Base-by-base conservation (phyloP, 2,797 vertebrate species). In the Tamandua tetradactyla region DNA sequence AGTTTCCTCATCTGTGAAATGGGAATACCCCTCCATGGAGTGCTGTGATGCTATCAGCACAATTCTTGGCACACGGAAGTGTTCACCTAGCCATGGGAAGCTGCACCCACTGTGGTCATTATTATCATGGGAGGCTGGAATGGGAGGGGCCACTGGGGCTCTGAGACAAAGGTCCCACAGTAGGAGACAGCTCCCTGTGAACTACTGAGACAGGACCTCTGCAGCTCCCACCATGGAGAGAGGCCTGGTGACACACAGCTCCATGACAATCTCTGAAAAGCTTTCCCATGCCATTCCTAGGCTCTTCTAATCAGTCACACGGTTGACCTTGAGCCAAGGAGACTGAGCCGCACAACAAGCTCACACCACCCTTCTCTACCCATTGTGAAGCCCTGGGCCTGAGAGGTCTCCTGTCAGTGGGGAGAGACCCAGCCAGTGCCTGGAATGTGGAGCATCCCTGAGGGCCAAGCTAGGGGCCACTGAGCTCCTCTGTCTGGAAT, bases 201-300 rank as follows among this genome's bases (percentile, higher is more conserved):
- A 8, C 6, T 8, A 20, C 15, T 20, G 62, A 30, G 40, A 75
- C 22, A 13, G 89, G 30, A 49, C 52, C 37, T 83, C 64, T 35
- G 5, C 10, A 18, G 64, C 40, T 15, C 25, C 59, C 22, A 37
- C 49, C 0, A 0, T 37, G 62, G 64, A 40, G 4, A n/a, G 78
- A 92, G 85, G 17, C 32, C 32, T 3, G 0, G 83, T 66, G 74
- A 91, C 35, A 87, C 49, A 69, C 44, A 32, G 30, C 47, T 90
- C 57, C 42, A 61, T 25, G 30, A 68, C 91, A 87, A 94, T 90
- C 94, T 55, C 86, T 83, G 40, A 44, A 97, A 95, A 93, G 87
- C 94, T 79, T 69, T 83, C 72, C 30, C 72, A 0, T 49, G 88
- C 27, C 61, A 85, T 61, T 81, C 78, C 37, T 0, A 13, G 84